Percentiles rank a stretch among this genome's conserved stretches.
phyloP scores from a whole-genome alignment of 2,888 invertebrate genomes.

The Agonopterix heracliana region DNA sequence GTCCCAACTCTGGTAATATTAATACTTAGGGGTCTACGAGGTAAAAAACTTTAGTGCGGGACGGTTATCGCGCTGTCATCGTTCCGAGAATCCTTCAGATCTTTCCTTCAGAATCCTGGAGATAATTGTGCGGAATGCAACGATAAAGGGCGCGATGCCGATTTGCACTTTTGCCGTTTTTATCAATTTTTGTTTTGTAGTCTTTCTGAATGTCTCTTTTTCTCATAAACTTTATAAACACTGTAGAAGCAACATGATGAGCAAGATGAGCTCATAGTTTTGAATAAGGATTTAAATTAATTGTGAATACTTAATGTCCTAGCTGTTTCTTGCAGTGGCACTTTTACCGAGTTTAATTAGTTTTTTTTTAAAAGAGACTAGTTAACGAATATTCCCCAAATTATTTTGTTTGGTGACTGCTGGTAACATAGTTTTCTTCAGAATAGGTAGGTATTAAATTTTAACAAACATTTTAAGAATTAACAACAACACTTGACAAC shows the following conservation, averaged over 20 bases:
- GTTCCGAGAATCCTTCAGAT: background rate
- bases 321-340: no score
- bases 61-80: background rate
- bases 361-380: no score
- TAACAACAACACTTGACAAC: slow-evolving; percentile 13
- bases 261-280: no score
- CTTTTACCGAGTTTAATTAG: no score
- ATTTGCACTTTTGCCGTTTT: slow-evolving; percentile 3
- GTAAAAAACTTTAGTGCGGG: slow-evolving; percentile 10
- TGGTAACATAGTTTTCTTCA: slow-evolving; percentile 38
- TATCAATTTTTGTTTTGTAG: background rate
- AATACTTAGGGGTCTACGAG: slow-evolving; percentile 9
- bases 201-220: background rate
- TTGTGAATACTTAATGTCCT: no score
- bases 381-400: no score
- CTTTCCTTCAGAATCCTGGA: background rate
- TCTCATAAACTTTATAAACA: no score
- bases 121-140: background rate
- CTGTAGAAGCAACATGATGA: no score
- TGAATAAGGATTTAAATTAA: no score
- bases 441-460: slow-evolving; percentile 26
- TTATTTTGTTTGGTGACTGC: background rate
- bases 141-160: background rate
- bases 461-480: slow-evolving; percentile 46
- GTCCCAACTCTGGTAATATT: slow-evolving; percentile 20